Percentiles rank a stretch among this genome's conserved stretches.
These are phyloP conservation scores for Sebastes minor DNA, from an alignment of 2,797 vertebrate species.

Conservation along the genomic window DNA sequence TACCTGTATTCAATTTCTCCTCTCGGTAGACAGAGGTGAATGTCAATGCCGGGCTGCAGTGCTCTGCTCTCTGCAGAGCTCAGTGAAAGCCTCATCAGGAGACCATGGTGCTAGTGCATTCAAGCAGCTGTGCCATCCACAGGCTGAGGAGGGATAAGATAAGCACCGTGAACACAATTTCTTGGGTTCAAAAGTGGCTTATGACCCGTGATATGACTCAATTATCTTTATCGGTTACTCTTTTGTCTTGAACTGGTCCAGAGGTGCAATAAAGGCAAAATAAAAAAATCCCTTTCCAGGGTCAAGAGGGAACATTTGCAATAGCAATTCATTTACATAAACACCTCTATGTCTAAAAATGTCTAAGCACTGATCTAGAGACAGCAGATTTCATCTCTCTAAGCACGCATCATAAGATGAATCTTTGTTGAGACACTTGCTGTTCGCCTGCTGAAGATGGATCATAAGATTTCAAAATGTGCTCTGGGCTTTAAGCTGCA, in stretches of 20 bases:
- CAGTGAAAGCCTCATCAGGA: slow-evolving; percentile 39
- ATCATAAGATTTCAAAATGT: not conserved
- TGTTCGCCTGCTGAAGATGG: not conserved
- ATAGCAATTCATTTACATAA: not conserved
- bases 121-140: slow-evolving; percentile 13
- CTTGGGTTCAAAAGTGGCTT: slow-evolving; percentile 35
- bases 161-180: slow-evolving; percentile 32
- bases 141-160: slow-evolving; percentile 17
- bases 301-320: not conserved
- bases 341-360: not conserved
- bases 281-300: not conserved
- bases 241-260: slow-evolving; percentile 1
- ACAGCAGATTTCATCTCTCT: not conserved
- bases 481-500: slow-evolving; percentile 14
- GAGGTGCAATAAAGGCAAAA: not conserved
- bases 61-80: slow-evolving; percentile 14
- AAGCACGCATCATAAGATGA: not conserved
- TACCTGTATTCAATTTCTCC: slow-evolving; percentile 8
- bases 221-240: not conserved
- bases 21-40: slow-evolving; percentile 34
- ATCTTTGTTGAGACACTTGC: not conserved
- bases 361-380: not conserved
- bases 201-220: slow-evolving; percentile 14
- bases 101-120: slow-evolving; percentile 19
- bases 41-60: slow-evolving; percentile 23